Evolutionary conservation across 1,140 invertebrate species (phyloP), one percentile per base, ranked within the genome.

Genomic region (Telenomus remus): DNA sequence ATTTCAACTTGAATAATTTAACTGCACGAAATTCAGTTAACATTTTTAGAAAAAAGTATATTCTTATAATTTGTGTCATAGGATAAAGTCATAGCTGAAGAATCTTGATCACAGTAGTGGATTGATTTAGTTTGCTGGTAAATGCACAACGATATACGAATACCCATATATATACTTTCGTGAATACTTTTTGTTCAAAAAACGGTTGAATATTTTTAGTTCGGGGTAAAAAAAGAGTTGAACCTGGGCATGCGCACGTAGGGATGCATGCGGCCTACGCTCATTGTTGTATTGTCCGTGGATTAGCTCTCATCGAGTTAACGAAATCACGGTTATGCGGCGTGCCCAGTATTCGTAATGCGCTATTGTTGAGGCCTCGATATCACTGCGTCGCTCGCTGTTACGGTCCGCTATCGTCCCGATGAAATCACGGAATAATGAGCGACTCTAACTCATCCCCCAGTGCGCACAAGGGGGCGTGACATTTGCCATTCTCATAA

Each of bases 221-320:
- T 35, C 5, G 9, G 37, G n/a, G 37, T 1, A 9, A 39, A n/a
- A 11, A 39, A 12, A 65, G 49, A 13, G 7, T 60, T 43, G 48
- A 55, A 49, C 50, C 48, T 46, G 16, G 34, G 56, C 44, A 60
- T 42, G 33, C 42, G 54, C 53, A 65, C 72, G 66, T 73, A 47
- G 57, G 51, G 68, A 61, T 51, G 49, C 53, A 37, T 6, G n/a
- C 80, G 57, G 68, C 79, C 79, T 72, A 80, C 80, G 79, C 80
- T 78, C 77, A 81, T 81, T 81, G 80, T 81, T 81, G 76, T 70
- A 81, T 81, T 81, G 79, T 81, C 75, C 76, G 71, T 63, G 76
- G 74, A 80, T 81, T 81, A 78, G 65, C 80, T 78, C 76, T 81
- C 80, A 78, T 81, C 80, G 70, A 63, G 74, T 76, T 77, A 76